Evolutionary conservation across 1,140 invertebrate species (phyloP), one percentile per base, ranked within the genome.

Genomic region (Drosophila grimshawi): DNA sequence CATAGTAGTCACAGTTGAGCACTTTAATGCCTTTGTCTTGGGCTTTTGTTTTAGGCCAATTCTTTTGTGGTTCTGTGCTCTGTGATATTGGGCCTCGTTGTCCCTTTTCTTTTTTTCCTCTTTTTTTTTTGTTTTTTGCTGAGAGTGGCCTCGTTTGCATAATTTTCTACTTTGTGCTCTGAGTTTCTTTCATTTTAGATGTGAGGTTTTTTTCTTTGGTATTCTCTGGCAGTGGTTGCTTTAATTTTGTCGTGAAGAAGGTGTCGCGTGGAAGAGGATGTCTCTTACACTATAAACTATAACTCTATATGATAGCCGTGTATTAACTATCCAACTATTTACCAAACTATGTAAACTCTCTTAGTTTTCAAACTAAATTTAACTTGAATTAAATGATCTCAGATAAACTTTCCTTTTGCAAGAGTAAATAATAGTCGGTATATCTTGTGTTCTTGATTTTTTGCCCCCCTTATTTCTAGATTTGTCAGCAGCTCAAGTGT

Each of bases 121-220:
- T 19, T 19, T 19, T 19, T 19, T 19, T 19, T 19, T 19, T 19
- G 0, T 41, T 53, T 59, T 52, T 27, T 49, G 52, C 46, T 11
- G 68, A 51, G 69, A 68, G 59, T 79, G 51, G 41, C 29, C 32
- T 71, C 61, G 55, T 79, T 77, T 82, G 68, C 83, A 86, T 88
- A 88, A 86, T 74, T 88, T 76, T 63, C 55, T 55, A 56, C 76
- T 86, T 62, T 70, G 48, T 71, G 65, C 76, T 81, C 73, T 64
- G 45, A 71, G 76, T 72, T 68, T 67, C 33, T 46, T 30, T 46
- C 33, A 45, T 57, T 32, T 69, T 39, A 48, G 43, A 52, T 41
- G 7, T 41, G 7, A 41, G 39, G 39, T 68, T 73, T 30, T 46
- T 39, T 49, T 37, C 32, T 52, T 41, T 37, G 8, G 35, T 41